These are phyloP conservation scores for Drosophila formosana DNA, from an alignment of 2,888 invertebrate genomes.

Conservation along the genomic window DNA sequence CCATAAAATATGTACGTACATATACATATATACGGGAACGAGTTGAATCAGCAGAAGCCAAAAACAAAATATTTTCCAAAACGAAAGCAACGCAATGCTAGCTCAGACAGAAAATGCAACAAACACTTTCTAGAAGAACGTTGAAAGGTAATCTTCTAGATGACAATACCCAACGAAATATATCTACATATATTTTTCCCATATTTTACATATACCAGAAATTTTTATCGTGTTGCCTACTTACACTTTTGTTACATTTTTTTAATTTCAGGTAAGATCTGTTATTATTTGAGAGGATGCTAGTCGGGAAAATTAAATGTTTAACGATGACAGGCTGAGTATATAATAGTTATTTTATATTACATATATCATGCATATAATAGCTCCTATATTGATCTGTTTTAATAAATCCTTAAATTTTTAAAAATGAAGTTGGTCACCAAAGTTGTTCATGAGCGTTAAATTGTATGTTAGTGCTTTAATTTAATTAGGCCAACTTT, in stretches of 20 bases:
- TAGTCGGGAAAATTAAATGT: no score
- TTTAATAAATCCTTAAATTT: background rate
- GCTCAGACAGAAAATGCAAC: no score
- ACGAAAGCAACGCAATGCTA: background rate
- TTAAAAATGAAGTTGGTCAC: background rate
- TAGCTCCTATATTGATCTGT: background rate
- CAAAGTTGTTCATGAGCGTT: background rate
- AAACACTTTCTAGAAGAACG: no score
- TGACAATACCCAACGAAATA: no score
- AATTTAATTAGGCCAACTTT: background rate
- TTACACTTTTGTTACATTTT: background rate
- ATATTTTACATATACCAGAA: no score
- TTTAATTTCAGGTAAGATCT: conserved; percentile 37
- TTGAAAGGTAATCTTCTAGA: no score
- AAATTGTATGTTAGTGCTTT: background rate
- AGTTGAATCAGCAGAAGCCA: conserved; percentile 19
- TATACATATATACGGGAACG: background rate
- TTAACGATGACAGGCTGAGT: background rate
- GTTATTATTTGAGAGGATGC: background rate
- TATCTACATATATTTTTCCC: no score
- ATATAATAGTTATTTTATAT: background rate
- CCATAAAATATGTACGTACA: conserved; percentile 15
- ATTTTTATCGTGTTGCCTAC: background rate
- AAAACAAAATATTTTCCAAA: conserved; percentile 1
- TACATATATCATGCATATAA: background rate